Conservation (phyloP, 2,888 invertebrate genomes). For the Eledona agricola region DNA sequence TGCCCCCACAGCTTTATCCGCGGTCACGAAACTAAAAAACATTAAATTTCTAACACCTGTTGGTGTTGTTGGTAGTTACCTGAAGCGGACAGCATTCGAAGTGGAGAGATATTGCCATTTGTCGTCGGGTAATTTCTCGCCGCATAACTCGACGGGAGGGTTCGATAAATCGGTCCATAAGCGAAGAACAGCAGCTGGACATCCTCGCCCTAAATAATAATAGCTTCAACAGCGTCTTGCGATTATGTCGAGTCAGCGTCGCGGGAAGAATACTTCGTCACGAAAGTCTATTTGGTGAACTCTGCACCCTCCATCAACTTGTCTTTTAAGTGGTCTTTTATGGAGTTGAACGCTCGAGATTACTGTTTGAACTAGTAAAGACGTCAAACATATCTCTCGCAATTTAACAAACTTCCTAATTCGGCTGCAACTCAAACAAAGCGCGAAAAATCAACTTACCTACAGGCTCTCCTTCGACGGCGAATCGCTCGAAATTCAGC, state of each 20-base stretch:
- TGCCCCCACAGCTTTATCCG: constrained; percentile 93
- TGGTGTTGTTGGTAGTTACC: constrained; percentile 66
- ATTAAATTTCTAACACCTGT: constrained; percentile 9
- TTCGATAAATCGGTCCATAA: constrained; percentile 86
- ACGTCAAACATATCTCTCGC: constrained; percentile 32
- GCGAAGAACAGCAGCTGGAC: constrained; percentile 89
- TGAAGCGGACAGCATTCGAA: constrained; percentile 85
- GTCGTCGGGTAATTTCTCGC: constrained; percentile 78
- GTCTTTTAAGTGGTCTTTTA: constrained; percentile 35
- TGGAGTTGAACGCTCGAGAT: constrained; percentile 30
- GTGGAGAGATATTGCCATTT: constrained; percentile 88
- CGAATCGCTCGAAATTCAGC: constrained; percentile 90
- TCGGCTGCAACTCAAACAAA: constrained; percentile 31
- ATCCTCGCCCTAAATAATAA: constrained; percentile 76
- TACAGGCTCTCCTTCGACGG: constrained; percentile 91
- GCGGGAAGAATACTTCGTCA: constrained; percentile 9
- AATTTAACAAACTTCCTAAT: constrained; percentile 33
- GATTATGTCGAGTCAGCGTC: constrained; percentile 15
- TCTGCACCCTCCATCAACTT: constrained; percentile 30
- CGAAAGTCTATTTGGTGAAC: constrained; percentile 27
- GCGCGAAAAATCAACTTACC: constrained; percentile 65
- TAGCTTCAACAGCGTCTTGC: constrained; percentile 1
- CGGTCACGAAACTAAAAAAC: constrained; percentile 84
- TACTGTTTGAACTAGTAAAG: constrained; percentile 32
- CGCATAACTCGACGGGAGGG: constrained; percentile 88